Evolutionary conservation across 2,113 vertebrate genomes (phyloP), one percentile per base, ranked within the genome.

Genomic region (Caracal caracal): DNA sequence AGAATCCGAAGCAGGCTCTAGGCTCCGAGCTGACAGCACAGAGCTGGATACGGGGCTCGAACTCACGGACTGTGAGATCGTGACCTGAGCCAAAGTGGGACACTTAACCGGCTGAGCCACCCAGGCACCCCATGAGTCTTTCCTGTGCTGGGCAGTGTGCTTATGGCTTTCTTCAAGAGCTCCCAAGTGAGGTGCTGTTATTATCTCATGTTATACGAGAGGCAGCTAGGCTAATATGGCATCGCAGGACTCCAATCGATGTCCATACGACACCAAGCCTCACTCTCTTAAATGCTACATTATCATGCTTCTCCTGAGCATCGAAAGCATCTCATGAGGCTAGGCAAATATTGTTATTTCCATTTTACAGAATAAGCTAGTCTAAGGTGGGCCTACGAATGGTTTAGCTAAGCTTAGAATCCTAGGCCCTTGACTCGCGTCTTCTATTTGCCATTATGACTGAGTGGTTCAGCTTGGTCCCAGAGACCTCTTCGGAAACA

Each of bases 271-370:
- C 51, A 2, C 8, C 1, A 3, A 88, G 20, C 28, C 49, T 76
- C 10, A 4, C 26, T 22, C 10, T n/a, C 65, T 37, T 33, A 37
- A 65, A 9, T 6, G 15, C 4, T 43, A 2, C 3, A 0, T 40
- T 12, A 0, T 40, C 2, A 1, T 24, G 47, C 16, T 43, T 53
- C 37, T 85, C 49, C 6, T 16, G 2, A 40, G 47, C 15, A 7
- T 59, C 17, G 30, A 0, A 12, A 17, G 10, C n/a, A 4, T 13
- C 86, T 71, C 7, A 2, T 3, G 28, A 51, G 22, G 28, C 35
- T 2, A 17, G 15, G 65, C n/a, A n/a, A 30, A 1, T 37, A 19
- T 11, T 40, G 20, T 15, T 65, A 5, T 3, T 79, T 12, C 53
- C 33, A 3, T 47, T 43, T 65, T 80, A 66, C 16, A 43, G 61